Evolutionary conservation across 2,113 vertebrate species (phyloP).

Genomic region (Phaethon lepturus): DNA sequence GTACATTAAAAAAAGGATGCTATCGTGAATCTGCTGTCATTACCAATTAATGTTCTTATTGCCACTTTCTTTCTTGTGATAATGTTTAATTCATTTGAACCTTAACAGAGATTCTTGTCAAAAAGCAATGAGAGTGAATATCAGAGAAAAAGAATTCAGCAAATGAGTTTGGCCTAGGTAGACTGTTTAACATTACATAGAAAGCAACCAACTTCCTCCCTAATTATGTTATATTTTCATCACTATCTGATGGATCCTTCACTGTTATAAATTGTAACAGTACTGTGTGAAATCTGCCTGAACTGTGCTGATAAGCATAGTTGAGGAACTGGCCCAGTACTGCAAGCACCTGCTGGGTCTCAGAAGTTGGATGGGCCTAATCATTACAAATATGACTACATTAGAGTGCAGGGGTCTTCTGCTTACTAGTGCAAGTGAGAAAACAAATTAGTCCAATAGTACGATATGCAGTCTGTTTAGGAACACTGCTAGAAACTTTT

Average conservation of each 20-base stretch:
- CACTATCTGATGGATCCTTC: not conserved
- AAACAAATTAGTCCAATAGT: not conserved
- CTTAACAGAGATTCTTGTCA: not conserved
- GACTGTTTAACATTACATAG: conserved; percentile 5
- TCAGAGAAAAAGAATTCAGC: not conserved
- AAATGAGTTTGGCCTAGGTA: not conserved
- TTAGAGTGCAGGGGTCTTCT: not conserved
- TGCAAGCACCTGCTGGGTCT: not conserved
- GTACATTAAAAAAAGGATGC: not conserved
- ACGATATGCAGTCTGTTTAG: not conserved
- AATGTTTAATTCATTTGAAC: conserved; percentile 39
- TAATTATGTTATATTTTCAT: not conserved
- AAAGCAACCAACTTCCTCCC: not conserved
- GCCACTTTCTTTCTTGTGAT: conserved; percentile 14
- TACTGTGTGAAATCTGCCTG: not conserved
- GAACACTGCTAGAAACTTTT: not conserved
- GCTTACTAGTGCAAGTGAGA: not conserved
- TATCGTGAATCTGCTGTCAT: not conserved
- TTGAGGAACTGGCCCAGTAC: not conserved
- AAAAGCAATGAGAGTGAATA: not conserved
- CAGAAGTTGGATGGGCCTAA: not conserved
- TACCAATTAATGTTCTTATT: not conserved
- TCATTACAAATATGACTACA: not conserved
- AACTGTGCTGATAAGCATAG: not conserved
- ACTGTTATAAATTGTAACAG: not conserved